Percentiles rank a stretch among this genome's conserved stretches.
Conservation (phyloP, 2,113 vertebrate genomes). For the Melanerpes aurifrons region DNA sequence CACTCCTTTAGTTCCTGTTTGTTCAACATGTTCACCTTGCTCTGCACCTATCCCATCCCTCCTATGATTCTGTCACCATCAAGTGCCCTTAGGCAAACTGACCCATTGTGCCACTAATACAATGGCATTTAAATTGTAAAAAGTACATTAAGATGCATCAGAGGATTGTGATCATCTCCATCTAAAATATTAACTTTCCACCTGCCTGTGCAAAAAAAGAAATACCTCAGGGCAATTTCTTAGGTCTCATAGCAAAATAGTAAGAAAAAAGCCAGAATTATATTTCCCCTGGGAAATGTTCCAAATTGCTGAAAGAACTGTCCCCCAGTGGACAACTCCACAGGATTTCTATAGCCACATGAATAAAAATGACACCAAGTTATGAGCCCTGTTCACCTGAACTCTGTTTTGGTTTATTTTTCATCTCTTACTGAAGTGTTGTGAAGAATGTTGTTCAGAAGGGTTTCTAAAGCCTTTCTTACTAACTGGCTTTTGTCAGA, state of each 20-base stretch:
- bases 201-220: conserved; percentile 4
- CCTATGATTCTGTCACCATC: background rate
- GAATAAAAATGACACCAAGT: background rate
- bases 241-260: background rate
- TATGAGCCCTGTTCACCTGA: background rate
- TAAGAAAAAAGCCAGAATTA: background rate
- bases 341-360: background rate
- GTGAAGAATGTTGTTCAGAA: background rate
- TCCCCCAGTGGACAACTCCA: background rate
- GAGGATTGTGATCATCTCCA: background rate
- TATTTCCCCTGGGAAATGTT: background rate
- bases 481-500: background rate
- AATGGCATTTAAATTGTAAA: background rate
- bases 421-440: background rate
- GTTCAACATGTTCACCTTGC: background rate
- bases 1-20: background rate
- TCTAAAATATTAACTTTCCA: conserved; percentile 22
- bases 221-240: background rate
- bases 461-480: background rate
- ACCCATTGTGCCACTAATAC: background rate
- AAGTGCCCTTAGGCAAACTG: background rate
- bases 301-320: background rate
- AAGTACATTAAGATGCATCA: background rate
- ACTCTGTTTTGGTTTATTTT: background rate
- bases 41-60: background rate